Base-by-base conservation (phyloP, 2,113 vertebrate species). In the Spea bombifrons region DNA sequence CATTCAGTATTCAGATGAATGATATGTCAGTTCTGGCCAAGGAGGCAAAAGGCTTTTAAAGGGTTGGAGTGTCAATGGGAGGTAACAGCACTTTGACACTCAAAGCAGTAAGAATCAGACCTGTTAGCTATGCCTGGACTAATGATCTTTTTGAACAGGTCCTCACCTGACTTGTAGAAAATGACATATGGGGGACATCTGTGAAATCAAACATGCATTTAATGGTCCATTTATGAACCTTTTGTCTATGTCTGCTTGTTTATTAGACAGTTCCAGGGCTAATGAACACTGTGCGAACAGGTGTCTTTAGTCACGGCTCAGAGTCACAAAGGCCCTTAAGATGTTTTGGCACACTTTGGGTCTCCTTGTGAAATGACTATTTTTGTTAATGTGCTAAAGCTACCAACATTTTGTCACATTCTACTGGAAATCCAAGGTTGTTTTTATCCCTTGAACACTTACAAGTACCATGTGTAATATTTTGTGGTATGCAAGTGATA, bases 151-250 rank as follows among this genome's bases (percentile, higher is more conserved):
- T 30, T 5, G 7, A 64, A 7, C 61, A 64, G 61, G 61, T 64
- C 61, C n/a, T 64, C 61, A 64, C 61, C 61, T 64, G 61, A 30
- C 61, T 64, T 8, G 55, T 70, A 30, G 45, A 76, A 12, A 76
- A 70, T 76, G 66, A 69, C 44, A 76, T 69, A 76, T 76, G 66
- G 75, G n/a, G 69, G 75, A 76, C 75, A 76, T 76, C 66, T 76
- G 75, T 69, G 66, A 59, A 48, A 47, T 16, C 67, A 57, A 59
- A 61, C 53, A 49, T 59, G 46, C 66, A 59, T 70, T 76, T 75
- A 75, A 55, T 66, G 17, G 65, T 50, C 15, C 15, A 48, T 76
- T 76, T 70, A 69, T 69, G 57, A 45, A 15, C 75, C 75, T 59
- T 76, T 70, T 76, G 75, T 76, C 75, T 61, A 47, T 66, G 70